Evolutionary conservation across 2,888 invertebrate genomes (phyloP).

Genomic region (Rhagophthalmus giganteus): DNA sequence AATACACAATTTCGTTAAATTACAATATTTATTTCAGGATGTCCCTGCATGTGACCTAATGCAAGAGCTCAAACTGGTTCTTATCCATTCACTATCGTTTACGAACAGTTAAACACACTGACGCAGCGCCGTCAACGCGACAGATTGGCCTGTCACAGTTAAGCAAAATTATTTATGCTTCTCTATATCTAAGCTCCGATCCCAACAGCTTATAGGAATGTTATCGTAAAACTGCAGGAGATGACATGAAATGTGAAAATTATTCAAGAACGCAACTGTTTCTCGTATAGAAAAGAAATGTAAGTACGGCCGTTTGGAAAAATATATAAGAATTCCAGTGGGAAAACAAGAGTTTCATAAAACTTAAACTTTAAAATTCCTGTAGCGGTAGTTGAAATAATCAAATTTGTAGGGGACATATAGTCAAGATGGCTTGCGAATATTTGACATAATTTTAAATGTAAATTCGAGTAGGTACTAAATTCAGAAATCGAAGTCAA

Average conservation of each 20-base stretch:
- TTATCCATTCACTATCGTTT: conserved; percentile 32
- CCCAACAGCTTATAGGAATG: conserved; percentile 2
- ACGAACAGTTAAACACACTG: conserved; percentile 29
- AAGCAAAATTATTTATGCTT: conserved; percentile 14
- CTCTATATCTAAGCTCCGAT: conserved; percentile 1
- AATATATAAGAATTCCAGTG: neutral
- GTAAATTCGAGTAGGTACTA: conserved; percentile 17
- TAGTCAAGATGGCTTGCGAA: no score
- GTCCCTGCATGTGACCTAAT: no score
- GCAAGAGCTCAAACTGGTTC: conserved; percentile 26
- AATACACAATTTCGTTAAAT: no score
- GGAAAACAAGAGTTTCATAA: no score
- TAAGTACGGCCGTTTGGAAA: neutral
- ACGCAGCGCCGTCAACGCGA: conserved; percentile 31
- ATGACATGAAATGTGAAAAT: conserved; percentile 4
- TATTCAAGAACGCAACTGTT: conserved; percentile 3
- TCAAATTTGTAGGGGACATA: no score
- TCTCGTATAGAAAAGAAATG: neutral
- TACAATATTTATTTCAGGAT: no score
- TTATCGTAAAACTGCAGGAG: conserved; percentile 8
- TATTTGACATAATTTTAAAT: conserved; percentile 22
- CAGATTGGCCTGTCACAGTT: conserved; percentile 30
- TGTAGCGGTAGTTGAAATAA: no score
- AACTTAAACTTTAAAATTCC: no score
- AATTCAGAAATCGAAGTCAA: conserved; percentile 24